A percentile compares a stretch with the other conserved stretches of the same genome.
Evolutionary conservation across 1,140 invertebrate species (phyloP).

Genomic region (Sitodiplosis mosellana): DNA sequence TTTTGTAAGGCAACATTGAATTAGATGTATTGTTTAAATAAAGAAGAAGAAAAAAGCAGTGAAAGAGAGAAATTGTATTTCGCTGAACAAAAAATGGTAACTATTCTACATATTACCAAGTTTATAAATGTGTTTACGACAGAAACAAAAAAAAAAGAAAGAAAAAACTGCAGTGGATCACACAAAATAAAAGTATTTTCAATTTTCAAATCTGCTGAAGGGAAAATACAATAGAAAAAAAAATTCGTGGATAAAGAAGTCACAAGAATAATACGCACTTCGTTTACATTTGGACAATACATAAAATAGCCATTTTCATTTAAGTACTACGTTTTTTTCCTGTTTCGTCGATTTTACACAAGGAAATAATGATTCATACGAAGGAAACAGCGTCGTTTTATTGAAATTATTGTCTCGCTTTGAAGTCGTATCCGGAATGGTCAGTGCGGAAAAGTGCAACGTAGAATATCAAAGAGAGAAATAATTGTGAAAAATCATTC

Average conservation of each 20-base stretch:
- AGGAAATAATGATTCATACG: neutral
- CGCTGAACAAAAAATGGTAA: neutral
- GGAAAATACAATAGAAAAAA: neutral
- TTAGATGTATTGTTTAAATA: neutral
- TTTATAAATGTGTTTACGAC: neutral
- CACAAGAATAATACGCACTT: neutral
- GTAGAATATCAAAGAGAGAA: too few relatives aligned
- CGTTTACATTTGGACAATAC: neutral
- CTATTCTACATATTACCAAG: neutral
- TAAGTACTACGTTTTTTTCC: neutral
- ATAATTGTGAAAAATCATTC: too few relatives aligned
- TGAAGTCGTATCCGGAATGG: too few relatives aligned
- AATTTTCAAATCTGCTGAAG: too few relatives aligned
- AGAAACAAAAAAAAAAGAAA: slow-evolving; percentile 1
- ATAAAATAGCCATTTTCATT: neutral
- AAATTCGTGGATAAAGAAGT: too few relatives aligned
- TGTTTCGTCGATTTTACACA: neutral
- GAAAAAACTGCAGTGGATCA: neutral
- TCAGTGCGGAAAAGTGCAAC: too few relatives aligned
- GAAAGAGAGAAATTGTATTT: neutral
- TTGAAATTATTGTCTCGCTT: too few relatives aligned
- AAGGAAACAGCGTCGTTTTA: neutral
- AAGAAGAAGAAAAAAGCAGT: neutral
- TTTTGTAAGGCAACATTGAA: slow-evolving; percentile 8
- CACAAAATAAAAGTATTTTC: neutral